phyloP scores from a whole-genome alignment of 2,797 vertebrate species.

The Sebastes glaucus region DNA sequence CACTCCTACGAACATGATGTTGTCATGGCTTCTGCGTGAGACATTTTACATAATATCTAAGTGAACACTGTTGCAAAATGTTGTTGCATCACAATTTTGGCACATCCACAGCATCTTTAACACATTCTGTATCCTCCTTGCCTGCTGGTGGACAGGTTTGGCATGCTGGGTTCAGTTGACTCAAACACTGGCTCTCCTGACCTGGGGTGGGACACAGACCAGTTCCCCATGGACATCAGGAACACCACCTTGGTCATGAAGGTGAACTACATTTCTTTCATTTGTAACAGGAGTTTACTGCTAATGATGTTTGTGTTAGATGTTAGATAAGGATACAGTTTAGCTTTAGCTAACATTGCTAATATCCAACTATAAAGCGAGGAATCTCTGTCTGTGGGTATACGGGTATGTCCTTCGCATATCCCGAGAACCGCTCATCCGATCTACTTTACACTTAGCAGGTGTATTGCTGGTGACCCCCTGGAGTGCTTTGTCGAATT shows the following conservation, averaged over 20 bases:
- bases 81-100: neutral
- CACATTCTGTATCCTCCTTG: neutral
- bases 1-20: conserved; percentile 78
- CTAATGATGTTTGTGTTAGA: neutral
- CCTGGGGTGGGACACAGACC: conserved; percentile 80
- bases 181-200: conserved; percentile 79
- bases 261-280: conserved; percentile 34
- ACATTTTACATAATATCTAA: neutral
- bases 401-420: too few relatives aligned
- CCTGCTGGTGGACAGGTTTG: conserved; percentile 60
- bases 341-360: neutral
- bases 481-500: too few relatives aligned
- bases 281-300: neutral
- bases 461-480: too few relatives aligned
- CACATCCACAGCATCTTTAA: neutral
- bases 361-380: too few relatives aligned
- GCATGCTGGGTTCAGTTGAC: conserved; percentile 81
- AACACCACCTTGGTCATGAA: conserved; percentile 80
- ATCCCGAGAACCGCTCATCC: too few relatives aligned
- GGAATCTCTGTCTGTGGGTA: too few relatives aligned
- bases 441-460: too few relatives aligned
- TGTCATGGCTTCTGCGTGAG: conserved; percentile 75
- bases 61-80: neutral
- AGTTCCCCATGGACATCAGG: conserved; percentile 81
- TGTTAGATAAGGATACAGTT: neutral